Evolutionary conservation across 2,113 vertebrate genomes (phyloP), one percentile per base, ranked within the genome.

Genomic region (Bostrychus sinensis): DNA sequence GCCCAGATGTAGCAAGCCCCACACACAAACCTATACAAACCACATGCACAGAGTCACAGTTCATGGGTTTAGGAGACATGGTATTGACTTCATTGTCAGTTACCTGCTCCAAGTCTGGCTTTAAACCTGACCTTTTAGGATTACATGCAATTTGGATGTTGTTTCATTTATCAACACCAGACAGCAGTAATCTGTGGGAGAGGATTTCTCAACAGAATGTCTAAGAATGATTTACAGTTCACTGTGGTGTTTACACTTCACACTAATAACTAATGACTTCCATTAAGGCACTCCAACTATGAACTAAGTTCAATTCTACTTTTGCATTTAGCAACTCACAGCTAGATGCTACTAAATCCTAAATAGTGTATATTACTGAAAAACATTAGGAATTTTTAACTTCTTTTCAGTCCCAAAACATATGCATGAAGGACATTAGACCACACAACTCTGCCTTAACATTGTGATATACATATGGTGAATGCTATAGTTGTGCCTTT

Each of bases 1-100:
- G 50, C 46, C 53, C 36, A 41, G 19, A 48, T 45, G 23, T 28
- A 20, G 3, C 19, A 36, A 22, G n/a, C 36, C 32, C 51, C 62
- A 30, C 30, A n/a, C 48, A 28, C 9, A 17, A 10, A 28, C 2
- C 16, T 54, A 26, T 28, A 34, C 28, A 32, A 11, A 54, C 22
- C 22, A 54, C 51, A 54, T 26, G 46, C 32, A 26, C n/a, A 54
- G 13, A 17, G 28, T 20, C 30, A 13, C 14, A n/a, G 23, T 28
- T 13, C 30, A 19, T 32, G 5, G 10, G 32, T 12, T 22, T 34
- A 32, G 13, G 19, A 45, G 11, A 48, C 10, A 25, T 13, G 13
- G 10, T 23, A 23, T 17, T 17, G 5, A 13, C 10, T 13, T 23
- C 14, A 17, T 8, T 38, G 37, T 38, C 37, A 39, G 10, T 16